A percentile compares a stretch with the other conserved stretches of the same genome.
phyloP scores from a whole-genome alignment of 2,888 invertebrate genomes.

The Eilema sororculum region DNA sequence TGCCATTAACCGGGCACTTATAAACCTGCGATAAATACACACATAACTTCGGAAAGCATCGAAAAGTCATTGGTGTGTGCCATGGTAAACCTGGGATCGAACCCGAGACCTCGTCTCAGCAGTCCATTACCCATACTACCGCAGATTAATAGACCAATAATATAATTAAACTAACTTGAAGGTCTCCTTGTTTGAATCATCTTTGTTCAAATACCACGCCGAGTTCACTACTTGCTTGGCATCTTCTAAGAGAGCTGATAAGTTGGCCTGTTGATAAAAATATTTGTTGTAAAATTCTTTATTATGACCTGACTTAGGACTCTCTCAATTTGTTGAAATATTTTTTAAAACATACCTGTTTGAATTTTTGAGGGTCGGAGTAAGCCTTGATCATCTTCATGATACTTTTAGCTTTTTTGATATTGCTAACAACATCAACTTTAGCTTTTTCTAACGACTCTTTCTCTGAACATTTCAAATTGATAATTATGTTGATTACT shows the following conservation, averaged over 20 bases:
- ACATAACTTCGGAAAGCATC: too few species aligned
- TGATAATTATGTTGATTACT: slow-evolving; percentile 67
- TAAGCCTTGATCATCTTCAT: slow-evolving; percentile 55
- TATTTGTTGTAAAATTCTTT: neutral
- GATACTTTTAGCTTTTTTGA: slow-evolving; percentile 65
- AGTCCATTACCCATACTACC: too few species aligned
- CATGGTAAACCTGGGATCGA: too few species aligned
- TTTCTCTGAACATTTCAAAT: slow-evolving; percentile 66
- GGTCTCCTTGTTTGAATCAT: slow-evolving; percentile 56
- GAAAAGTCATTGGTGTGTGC: too few species aligned
- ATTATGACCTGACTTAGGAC: neutral
- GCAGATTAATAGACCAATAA: too few species aligned
- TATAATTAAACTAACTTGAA: slow-evolving; percentile 66
- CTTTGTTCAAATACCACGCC: slow-evolving; percentile 75
- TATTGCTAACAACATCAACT: slow-evolving; percentile 60
- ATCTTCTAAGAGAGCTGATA: slow-evolving; percentile 66
- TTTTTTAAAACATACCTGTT: slow-evolving; percentile 59
- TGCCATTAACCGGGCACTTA: too few species aligned
- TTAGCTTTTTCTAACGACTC: slow-evolving; percentile 69
- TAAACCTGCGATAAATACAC: too few species aligned
- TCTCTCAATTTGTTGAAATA: neutral
- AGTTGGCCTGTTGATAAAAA: slow-evolving; percentile 62
- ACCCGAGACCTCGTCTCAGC: too few species aligned
- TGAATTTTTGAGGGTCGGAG: slow-evolving; percentile 60
- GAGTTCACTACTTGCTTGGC: slow-evolving; percentile 65